Evolutionary conservation across 2,888 invertebrate species (phyloP), one percentile per base, ranked within the genome.

Genomic region (Drosophila quinaria): DNA sequence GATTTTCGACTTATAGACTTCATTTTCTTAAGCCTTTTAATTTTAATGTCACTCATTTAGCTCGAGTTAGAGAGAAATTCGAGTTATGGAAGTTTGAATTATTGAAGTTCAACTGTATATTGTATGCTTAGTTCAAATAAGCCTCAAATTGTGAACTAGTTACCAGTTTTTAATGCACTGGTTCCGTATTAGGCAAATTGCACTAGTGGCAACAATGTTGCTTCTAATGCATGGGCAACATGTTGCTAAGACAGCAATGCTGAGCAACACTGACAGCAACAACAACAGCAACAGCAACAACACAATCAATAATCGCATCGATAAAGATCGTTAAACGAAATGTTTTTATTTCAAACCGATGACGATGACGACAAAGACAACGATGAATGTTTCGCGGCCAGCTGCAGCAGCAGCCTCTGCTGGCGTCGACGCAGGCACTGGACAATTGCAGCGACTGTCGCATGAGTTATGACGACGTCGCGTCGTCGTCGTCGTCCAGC

Each of bases 281-380:
- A 25, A 17, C 41, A 41, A 22, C 49, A 33, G 6, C 25, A 25
- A 39, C 41, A 41, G 13, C 50, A 33, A 51, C 42, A 41, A 62
- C 62, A 83, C 90, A 92, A 92, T 92, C 92, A 92, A 92, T 92
- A 92, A 92, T 92, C 92, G 87, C 85, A 90, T 75, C 91, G 92
- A 92, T 92, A 91, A 92, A 90, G 90, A 92, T 92, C 92, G 90
- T 92, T 86, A 89, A 86, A 79, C 82, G 87, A 89, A 86, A 86
- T 89, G 86, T 89, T 89, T 86, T 89, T 89, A 89, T 86, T 89
- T 86, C 70, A 75, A 90, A 64, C 65, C 68, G 78, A 58, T 77
- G 80, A 79, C 62, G 77, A 79, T 58, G 51, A 62, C 68, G 46
- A 52, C 55, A 46, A 11, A 10, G 17, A 72, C 56, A 66, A 65